Base-by-base conservation (phyloP, 1,140 invertebrate genomes). In the Pararge aegeria region DNA sequence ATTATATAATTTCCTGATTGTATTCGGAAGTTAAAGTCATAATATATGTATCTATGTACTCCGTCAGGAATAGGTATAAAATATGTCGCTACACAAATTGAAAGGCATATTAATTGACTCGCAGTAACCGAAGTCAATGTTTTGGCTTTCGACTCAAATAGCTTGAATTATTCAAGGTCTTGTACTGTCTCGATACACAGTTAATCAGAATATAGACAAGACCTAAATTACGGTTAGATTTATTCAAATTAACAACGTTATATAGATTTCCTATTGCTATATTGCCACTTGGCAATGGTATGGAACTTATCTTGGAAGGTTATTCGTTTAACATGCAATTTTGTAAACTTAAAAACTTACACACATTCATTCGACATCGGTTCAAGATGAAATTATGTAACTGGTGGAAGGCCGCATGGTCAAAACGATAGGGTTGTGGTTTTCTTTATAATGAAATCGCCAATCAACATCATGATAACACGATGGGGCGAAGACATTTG, bases 21-120 rank as follows among this genome's bases (percentile, higher is more conserved):
- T 7, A 20, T 46, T 46, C 18, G 16, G 42, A 20, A 46, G 19
- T 46, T 16, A 46, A 20, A 20, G 13, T 15, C 2, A 46, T 20
- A n/a, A 20, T 12, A 46, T 6, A 20, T 1, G 13, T 42, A 18
- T n/a, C 38, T n/a, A 3, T 16, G 9, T 16, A 46, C 16, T 34
- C 30, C 3, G 3, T 4, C n/a, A 27, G 27, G 30, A n/a, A 20
- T 46, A 46, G 10, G 42, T 46, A 46, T 46, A 46, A 46, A n/a
- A n/a, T n/a, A 46, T 46, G 19, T 46, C 42, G 20, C 12, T 46
- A 20, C 42, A 20, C 19, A 21, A 20, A 63, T 57, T 63, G 67
- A 66, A 70, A 63, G 64, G 60, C 67, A 66, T 66, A 70, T 70
- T 66, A 70, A 70, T 70, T 66, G 67, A 63, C 61, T 64, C 55